Base-by-base conservation (phyloP, 2,888 invertebrate genomes). In the Scaptodrosophila latifasciaeformis region DNA sequence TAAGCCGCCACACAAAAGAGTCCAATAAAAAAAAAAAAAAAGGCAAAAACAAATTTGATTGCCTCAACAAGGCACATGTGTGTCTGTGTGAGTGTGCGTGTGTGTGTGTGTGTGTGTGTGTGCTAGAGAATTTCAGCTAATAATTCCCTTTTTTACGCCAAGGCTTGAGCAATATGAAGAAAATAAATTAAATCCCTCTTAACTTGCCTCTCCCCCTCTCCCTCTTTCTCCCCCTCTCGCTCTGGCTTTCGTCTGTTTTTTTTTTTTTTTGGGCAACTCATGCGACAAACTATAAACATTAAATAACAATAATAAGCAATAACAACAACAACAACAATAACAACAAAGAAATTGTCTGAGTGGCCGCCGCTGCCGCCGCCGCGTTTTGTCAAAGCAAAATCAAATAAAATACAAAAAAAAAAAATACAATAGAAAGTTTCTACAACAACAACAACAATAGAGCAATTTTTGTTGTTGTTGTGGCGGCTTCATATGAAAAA, bases 371-470 rank as follows among this genome's bases (percentile, higher is more conserved):
- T n/a, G n/a, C n/a, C n/a, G n/a, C n/a, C n/a, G n/a, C n/a, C n/a
- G 50, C 44, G 68, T 42, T 66, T 71, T 71, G 61, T 62, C 72
- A 72, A 63, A 58, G 59, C 59, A 54, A 55, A n/a, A 76, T 56
- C 59, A 61, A 59, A 66, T 66, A 56, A 53, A 60, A 75, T 67
- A 75, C 62, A 71, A 75, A 71, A 71, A 59, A 68, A 65, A n/a
- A n/a, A n/a, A 67, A 55, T 60, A 57, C 58, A 55, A 59, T 49
- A 40, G 37, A n/a, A 15, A 37, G 2, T 34, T 13, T 34, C 12
- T 34, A 34, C 56, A 62, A 48, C 48, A 59, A 58, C 52, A 53
- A 42, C 29, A 37, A 21, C 29, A 47, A 35, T 5, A 54, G 6
- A 62, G 42, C 57, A 55, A 64, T 15, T 13, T n/a, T n/a, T n/a